Conservation (phyloP, 2,113 vertebrate genomes). For the Cisticola juncidis region DNA sequence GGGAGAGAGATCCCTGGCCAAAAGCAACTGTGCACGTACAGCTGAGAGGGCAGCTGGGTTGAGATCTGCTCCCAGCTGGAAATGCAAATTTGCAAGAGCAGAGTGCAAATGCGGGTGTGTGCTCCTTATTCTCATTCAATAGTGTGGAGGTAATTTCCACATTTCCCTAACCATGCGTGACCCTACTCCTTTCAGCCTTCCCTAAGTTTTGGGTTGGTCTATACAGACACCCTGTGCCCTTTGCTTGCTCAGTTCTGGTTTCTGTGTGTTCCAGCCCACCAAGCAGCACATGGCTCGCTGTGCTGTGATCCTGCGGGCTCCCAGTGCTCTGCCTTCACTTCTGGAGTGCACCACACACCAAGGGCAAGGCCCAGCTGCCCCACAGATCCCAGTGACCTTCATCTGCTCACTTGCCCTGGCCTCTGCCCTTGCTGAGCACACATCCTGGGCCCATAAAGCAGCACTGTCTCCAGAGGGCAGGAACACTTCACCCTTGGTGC, state of each 20-base stretch:
- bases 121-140: not conserved
- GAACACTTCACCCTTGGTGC: not conserved
- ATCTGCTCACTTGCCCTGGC: not conserved
- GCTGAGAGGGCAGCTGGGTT: not conserved
- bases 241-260: not conserved
- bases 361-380: not conserved
- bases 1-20: not conserved
- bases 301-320: not conserved
- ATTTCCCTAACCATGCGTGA: not conserved
- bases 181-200: not conserved
- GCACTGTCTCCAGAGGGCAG: not conserved
- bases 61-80: not conserved
- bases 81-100: not conserved
- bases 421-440: not conserved
- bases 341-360: not conserved
- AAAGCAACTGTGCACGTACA: not conserved
- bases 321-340: not conserved
- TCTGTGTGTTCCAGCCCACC: not conserved
- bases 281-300: not conserved
- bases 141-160: not conserved
- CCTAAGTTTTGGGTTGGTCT: rapidly evolving
- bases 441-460: not conserved
- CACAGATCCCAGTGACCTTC: not conserved
- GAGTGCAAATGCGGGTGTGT: not conserved
- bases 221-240: not conserved